Conservation (phyloP, 2,888 invertebrate species). For the Metalampra italica region DNA sequence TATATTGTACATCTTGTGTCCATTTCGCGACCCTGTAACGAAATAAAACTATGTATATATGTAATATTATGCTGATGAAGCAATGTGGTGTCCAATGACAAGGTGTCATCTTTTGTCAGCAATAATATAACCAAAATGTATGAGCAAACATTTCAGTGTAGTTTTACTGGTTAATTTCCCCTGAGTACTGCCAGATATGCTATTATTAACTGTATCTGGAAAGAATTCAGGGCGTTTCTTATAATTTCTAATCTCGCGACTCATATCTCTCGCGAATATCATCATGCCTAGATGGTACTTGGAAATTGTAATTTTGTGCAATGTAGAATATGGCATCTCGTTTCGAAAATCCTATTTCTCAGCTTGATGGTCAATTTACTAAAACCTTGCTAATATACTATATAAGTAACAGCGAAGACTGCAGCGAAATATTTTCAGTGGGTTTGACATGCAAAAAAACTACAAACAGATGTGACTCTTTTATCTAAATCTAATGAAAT, state of each 20-base stretch:
- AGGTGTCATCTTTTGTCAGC: constrained; percentile 30
- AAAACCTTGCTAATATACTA: too few relatives aligned
- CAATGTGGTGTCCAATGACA: neutral
- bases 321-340: too few relatives aligned
- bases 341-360: too few relatives aligned
- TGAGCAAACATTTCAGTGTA: constrained; percentile 29
- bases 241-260: too few relatives aligned
- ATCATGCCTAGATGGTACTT: too few relatives aligned
- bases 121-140: constrained; percentile 38
- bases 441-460: too few relatives aligned
- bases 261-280: too few relatives aligned
- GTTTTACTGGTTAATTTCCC: constrained; percentile 39
- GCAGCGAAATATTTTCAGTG: too few relatives aligned
- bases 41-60: constrained; percentile 20
- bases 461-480: neutral
- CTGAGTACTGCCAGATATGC: constrained; percentile 52
- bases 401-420: too few relatives aligned
- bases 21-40: constrained; percentile 89
- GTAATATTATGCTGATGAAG: neutral
- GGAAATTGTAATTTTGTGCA: too few relatives aligned
- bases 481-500: too few relatives aligned
- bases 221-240: constrained; percentile 47
- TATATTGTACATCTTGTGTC: constrained; percentile 98
- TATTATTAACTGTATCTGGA: constrained; percentile 33
- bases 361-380: too few relatives aligned